phyloP scores from a whole-genome alignment of 2,888 invertebrate genomes.

The Apoda limacodes region DNA sequence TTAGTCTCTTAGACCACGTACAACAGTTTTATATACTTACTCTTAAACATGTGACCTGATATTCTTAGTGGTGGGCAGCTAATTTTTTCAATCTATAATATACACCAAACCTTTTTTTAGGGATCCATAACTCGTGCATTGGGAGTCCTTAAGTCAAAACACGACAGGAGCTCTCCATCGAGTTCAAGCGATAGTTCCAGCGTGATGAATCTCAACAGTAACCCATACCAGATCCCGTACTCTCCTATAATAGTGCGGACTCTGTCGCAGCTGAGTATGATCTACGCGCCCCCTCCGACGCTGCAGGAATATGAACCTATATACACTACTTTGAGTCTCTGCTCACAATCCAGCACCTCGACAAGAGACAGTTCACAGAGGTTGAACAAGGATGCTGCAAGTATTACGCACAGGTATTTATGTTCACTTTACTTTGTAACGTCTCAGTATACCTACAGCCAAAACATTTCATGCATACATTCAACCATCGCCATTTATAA shows the following conservation, averaged over 20 bases:
- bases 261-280: conserved; percentile 69
- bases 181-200: conserved; percentile 75
- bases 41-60: no score
- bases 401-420: conserved; percentile 61
- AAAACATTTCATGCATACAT: no score
- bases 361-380: conserved; percentile 58
- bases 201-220: conserved; percentile 63
- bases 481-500: no score
- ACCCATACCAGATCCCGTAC: conserved; percentile 58
- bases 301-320: conserved; percentile 65
- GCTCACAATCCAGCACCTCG: conserved; percentile 59
- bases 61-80: no score
- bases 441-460: no score
- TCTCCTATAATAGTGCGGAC: conserved; percentile 68
- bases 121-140: conserved; percentile 80
- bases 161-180: conserved; percentile 75
- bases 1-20: no score
- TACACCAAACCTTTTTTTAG: no score
- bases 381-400: conserved; percentile 49
- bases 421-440: no score
- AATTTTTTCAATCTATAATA: no score
- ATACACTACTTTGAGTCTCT: conserved; percentile 56
- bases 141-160: conserved; percentile 74
- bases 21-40: no score
- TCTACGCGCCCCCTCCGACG: conserved; percentile 70